phyloP scores from a whole-genome alignment of 1,140 invertebrate genomes.

The Chrysoperla carnea region DNA sequence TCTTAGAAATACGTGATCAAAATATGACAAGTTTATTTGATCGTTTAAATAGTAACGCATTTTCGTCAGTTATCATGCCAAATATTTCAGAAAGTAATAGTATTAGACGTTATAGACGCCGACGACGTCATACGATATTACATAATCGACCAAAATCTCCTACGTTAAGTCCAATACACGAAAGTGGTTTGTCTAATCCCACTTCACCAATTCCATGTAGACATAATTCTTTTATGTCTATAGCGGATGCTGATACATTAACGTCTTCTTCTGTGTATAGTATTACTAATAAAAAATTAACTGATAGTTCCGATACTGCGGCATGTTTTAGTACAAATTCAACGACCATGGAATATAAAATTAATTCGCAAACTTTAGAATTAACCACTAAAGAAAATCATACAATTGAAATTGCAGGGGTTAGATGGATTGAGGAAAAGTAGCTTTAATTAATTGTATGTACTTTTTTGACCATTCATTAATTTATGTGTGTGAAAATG shows the following conservation, averaged over 20 bases:
- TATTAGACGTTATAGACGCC: conserved; percentile 3
- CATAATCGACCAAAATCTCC: conserved; percentile 28
- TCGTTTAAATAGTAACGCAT: conserved; percentile 1
- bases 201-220: conserved; percentile 37
- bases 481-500: too few species aligned
- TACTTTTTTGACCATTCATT: too few species aligned
- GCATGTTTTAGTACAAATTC: background rate
- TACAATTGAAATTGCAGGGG: too few species aligned
- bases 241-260: conserved; percentile 12
- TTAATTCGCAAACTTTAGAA: too few species aligned
- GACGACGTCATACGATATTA: conserved; percentile 16
- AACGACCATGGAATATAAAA: background rate
- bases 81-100: too few species aligned
- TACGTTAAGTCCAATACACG: conserved; percentile 47
- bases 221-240: conserved; percentile 15
- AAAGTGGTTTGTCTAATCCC: conserved; percentile 54
- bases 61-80: background rate
- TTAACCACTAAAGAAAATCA: too few species aligned
- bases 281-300: background rate
- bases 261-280: conserved; percentile 7
- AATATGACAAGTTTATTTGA: too few species aligned
- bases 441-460: too few species aligned
- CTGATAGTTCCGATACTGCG: background rate
- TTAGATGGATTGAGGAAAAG: too few species aligned
- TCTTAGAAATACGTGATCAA: too few species aligned